These are phyloP conservation scores for Lasioglossum oenotherae DNA, from an alignment of 2,888 invertebrate species.

Conservation along the genomic window DNA sequence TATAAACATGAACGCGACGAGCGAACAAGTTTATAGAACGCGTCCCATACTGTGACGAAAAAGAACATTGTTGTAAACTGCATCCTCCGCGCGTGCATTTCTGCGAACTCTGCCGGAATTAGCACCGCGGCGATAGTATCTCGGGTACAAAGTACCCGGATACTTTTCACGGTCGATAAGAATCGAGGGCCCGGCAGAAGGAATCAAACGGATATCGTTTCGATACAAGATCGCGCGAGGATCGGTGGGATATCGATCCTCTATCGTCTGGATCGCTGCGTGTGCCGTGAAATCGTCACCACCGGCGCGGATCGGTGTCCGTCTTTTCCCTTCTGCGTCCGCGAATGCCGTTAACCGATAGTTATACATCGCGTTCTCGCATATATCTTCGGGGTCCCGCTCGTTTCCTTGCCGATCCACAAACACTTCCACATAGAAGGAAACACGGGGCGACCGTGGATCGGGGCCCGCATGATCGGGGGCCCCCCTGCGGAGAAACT, in stretches of 20 bases:
- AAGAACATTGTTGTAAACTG: background rate
- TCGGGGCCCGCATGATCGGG: conserved; percentile 58
- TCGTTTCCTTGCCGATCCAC: conserved; percentile 43
- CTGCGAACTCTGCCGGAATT: background rate
- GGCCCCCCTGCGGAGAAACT: conserved; percentile 60
- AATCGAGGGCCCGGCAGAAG: background rate
- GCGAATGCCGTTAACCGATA: conserved; percentile 64
- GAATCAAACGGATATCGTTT: conserved; percentile 2
- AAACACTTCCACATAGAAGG: conserved; percentile 40
- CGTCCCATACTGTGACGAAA: background rate
- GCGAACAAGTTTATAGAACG: background rate
- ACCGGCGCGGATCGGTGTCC: conserved; percentile 25
- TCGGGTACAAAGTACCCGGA: background rate
- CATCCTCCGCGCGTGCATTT: background rate
- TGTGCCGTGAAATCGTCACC: conserved; percentile 49
- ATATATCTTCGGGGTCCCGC: conserved; percentile 53
- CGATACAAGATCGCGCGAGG: background rate
- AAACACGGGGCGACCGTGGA: conserved; percentile 43
- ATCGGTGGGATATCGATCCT: conserved; percentile 2
- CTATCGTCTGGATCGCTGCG: conserved; percentile 17
- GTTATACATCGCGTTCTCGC: conserved; percentile 59
- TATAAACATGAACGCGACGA: background rate
- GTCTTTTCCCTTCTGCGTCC: conserved; percentile 46
- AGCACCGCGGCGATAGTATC: background rate
- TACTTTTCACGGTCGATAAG: background rate